A percentile compares a stretch with the other conserved stretches of the same genome.
Conservation (phyloP, 2,797 vertebrate species). For the Liparis tanakae region DNA sequence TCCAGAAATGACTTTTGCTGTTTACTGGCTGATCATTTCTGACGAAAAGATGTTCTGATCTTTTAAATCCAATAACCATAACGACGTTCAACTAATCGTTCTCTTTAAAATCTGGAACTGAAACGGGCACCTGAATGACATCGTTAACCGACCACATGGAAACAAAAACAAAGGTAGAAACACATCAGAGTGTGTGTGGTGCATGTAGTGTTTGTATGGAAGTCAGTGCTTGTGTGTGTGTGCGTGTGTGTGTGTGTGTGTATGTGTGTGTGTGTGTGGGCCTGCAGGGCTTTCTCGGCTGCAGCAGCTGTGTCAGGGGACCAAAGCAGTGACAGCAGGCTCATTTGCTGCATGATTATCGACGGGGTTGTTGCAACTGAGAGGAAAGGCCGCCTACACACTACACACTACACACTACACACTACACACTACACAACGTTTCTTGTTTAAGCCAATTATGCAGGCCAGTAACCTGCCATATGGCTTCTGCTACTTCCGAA, state of each 20-base stretch:
- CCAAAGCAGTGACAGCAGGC: slow-evolving; percentile 71
- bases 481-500: slow-evolving; percentile 61
- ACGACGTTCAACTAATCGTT: background rate
- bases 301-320: slow-evolving; percentile 63
- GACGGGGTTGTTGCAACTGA: slow-evolving; percentile 63
- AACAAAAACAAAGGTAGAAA: background rate
- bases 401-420: slow-evolving; percentile 28
- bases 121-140: background rate
- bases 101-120: background rate
- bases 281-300: slow-evolving; percentile 33
- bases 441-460: slow-evolving; percentile 72
- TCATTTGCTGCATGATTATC: slow-evolving; percentile 80
- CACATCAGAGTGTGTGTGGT: background rate
- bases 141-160: background rate
- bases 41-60: background rate
- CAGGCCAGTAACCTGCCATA: slow-evolving; percentile 71
- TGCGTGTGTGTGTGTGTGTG: background rate
- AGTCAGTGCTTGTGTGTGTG: no score
- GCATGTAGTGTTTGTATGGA: background rate
- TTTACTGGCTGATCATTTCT: background rate
- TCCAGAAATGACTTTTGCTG: background rate
- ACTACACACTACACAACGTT: no score
- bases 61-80: slow-evolving; percentile 6
- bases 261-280: slow-evolving; percentile 3
- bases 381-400: slow-evolving; percentile 53